Evolutionary conservation across 30 jellyfish, hydroid and myxozoan species (phyloP), one percentile per base, ranked within the genome.

Genomic region (Hydra vulgaris): DNA sequence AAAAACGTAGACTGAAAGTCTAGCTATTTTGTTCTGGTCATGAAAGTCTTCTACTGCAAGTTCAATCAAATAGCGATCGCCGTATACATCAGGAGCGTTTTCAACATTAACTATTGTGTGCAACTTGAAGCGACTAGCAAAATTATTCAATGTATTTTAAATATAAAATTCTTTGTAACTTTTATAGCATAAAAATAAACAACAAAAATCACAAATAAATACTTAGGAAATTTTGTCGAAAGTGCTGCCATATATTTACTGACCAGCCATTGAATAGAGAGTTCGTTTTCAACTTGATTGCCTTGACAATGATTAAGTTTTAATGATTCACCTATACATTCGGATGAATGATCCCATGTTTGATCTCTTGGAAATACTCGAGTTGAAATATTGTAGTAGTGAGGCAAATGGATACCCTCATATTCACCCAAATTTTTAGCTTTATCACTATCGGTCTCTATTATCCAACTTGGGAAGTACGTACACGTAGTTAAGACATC

Each of bases 401-500:
- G 95, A 26, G 95, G 93, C 76, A 87, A 25, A 40, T 87, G 95
- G 0, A 87, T 81, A 0, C 95, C 95, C 54, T 87, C 94, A 88
- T 87, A 87, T 56, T 66, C 76, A 19, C 83, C 83, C 27, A 82
- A 23, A 17, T 67, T 81, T 78, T 82, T 74, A 1, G 78, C 89
- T 77, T 73, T 70, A 1, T 78, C 77, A 54, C 85, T 78, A 26
- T 87, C 53, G 16, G 88, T 74, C 16, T 53, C 68, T 17, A 87
- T 82, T 24, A 87, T 26, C 73, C 88, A 87, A 19, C 95, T 54
- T 18, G 95, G 95, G 24, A 23, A 24, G 81, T 87, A 87, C 12
- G 73, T 89, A 56, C 95, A 87, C 0, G 70, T 20, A 7, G 81
- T 27, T 27, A 87, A 73, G 19, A 87, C 95, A 1, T 84, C 74